Base-by-base conservation (phyloP, 2,888 invertebrate genomes). In the Malacosoma neustria region DNA sequence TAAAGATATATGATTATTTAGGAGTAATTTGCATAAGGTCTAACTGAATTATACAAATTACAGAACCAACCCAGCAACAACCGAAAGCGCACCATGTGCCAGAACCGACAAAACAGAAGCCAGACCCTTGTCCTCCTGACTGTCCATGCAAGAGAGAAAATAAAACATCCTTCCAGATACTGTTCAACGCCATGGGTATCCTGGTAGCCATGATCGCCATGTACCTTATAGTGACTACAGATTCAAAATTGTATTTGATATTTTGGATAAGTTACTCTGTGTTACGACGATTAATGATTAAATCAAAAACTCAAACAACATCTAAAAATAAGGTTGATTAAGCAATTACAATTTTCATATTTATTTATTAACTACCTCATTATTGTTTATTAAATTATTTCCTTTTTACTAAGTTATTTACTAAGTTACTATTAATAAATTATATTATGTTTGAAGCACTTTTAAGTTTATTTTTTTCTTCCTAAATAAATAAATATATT, bases 241-340 rank as follows among this genome's bases (percentile, higher is more conserved):
- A 82, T 36, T 80, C 84, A 0, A 75, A 73, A 12, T 38, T 82
- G 3, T 85, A 80, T 37, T 52, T 85, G 7, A 51, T 80, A 7
- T 81, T 82, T 43, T 85, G 84, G 84, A 53, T 85, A 2, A 53
- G 55, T 15, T 85, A 75, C 41, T 82, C 84, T 0, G 61, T 82
- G 1, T 48, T 81, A 0, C 64, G 84, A 39, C 56, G 79, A 32
- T 51, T 76, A 54, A 66, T 77, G 56, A 43, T 54, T 15, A 69
- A 65, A 42, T 50, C 69, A 1, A 69, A 60, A 35, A 29, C 44
- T 6, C 63, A 61, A 36, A 9, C 22, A 22, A n/a, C n/a, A n/a
- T n/a, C n/a, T n/a, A 22, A 22, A 22, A 43, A 46, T 2, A 79
- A 79, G 48, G 50, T 49, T 40, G 72, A 66, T n/a, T 70, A 46